Conservation (phyloP, 2,113 vertebrate species). For the Astur gentilis region DNA sequence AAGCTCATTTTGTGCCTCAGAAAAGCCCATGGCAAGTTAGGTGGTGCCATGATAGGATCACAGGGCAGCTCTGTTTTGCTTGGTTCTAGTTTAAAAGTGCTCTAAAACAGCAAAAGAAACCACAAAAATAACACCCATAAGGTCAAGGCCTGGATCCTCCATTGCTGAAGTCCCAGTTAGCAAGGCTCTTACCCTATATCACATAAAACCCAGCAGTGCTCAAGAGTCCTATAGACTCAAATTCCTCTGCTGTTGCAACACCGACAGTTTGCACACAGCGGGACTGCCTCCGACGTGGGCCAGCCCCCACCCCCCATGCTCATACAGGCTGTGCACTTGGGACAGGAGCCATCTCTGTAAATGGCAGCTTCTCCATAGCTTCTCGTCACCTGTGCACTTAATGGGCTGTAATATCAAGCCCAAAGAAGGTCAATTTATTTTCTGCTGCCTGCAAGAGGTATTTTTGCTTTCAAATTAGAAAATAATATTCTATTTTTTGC, state of each 20-base stretch:
- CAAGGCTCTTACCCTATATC: not conserved
- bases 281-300: not conserved
- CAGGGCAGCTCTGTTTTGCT: not conserved
- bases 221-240: not conserved
- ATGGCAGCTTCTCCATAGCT: not conserved
- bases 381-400: accelerated
- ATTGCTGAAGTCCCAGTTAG: not conserved
- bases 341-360: not conserved
- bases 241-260: not conserved
- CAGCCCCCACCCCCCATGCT: accelerated
- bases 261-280: not conserved
- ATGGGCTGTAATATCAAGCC: not conserved
- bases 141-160: not conserved
- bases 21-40: not conserved
- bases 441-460: not conserved
- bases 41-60: not conserved
- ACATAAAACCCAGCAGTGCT: not conserved
- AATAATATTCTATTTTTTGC: not conserved
- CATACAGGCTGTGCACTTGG: not conserved
- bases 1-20: not conserved
- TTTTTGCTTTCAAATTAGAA: constrained; percentile 13
- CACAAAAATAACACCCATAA: not conserved
- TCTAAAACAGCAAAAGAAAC: not conserved
- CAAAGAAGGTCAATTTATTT: not conserved
- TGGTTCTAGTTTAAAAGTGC: not conserved